phyloP scores from a whole-genome alignment of 2,888 invertebrate genomes.

The Thecophora atra region DNA sequence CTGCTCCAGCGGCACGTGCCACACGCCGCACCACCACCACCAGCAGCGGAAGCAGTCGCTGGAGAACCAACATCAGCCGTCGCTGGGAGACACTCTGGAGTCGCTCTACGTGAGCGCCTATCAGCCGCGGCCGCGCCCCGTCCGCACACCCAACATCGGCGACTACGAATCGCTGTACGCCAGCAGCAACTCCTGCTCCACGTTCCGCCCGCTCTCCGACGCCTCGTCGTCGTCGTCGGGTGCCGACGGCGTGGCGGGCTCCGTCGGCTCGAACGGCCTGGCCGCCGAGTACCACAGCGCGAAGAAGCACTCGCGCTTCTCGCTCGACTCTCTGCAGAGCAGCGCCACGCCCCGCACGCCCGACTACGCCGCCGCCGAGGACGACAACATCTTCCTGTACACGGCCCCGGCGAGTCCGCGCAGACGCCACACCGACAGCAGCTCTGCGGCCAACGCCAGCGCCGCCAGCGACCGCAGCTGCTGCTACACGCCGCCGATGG shows the following conservation, averaged over 20 bases:
- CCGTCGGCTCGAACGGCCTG: conserved; percentile 49
- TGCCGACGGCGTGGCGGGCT: conserved; percentile 49
- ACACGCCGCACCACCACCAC: conserved; percentile 25
- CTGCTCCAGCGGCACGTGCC: conserved; percentile 39
- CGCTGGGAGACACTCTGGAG: conserved; percentile 26
- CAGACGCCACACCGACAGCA: conserved; percentile 43
- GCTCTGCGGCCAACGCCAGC: background rate
- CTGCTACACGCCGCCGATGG: conserved; percentile 48
- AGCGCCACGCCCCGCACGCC: conserved; percentile 64
- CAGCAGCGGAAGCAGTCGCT: conserved; percentile 44
- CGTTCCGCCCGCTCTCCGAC: conserved; percentile 62
- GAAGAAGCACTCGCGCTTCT: conserved; percentile 63
- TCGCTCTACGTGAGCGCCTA: conserved; percentile 9
- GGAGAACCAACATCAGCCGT: conserved; percentile 30
- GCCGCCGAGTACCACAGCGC: conserved; percentile 55
- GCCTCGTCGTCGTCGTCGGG: conserved; percentile 60
- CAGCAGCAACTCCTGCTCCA: conserved; percentile 47
- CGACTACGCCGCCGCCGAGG: conserved; percentile 60
- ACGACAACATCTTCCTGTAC: conserved; percentile 63
- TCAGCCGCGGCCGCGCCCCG: conserved; percentile 51
- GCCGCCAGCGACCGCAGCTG: conserved; percentile 42
- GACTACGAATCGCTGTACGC: conserved; percentile 62
- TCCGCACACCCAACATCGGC: conserved; percentile 57
- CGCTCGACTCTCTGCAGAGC: conserved; percentile 63
- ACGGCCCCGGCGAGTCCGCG: conserved; percentile 63